Evolutionary conservation across 2,888 invertebrate species (phyloP), one percentile per base, ranked within the genome.

Genomic region (Catocala nupta): DNA sequence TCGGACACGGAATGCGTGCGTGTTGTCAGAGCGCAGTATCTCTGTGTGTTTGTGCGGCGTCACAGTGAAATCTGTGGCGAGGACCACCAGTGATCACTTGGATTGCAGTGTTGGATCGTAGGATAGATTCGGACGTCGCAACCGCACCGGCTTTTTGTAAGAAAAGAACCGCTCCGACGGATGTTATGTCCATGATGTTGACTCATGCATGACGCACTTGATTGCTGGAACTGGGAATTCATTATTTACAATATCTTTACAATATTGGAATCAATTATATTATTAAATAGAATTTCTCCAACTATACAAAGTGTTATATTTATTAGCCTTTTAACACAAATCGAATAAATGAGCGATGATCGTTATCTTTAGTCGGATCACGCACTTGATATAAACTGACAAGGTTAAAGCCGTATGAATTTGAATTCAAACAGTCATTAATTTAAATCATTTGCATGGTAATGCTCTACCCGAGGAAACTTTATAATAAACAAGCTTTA

Each of bases 71-170:
- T 90, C 90, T 88, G 89, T 88, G 87, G 77, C 86, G 78, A 82
- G 80, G 82, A 84, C 86, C 82, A 83, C 81, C 84, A 84, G 85
- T 87, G 87, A 88, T 87, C 88, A 88, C 88, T 92, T 93, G 93
- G 93, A 94, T 94, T 94, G 93, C 93, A 94, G 93, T 94, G 93
- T 90, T 90, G 92, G 92, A 92, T 93, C 80, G 78, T 89, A 87
- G 89, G 88, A 90, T 89, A 84, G 84, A 82, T 80, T 82, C 80
- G 84, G 75, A 74, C 78, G 83, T 82, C 83, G 82, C 83, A 77
- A 83, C 81, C 78, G 80, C 83, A 83, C 83, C 84, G 82, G 78
- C 79, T 88, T 89, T 88, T 89, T 89, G 90, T 91, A 89, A 91
- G 89, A 89, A 88, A 89, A 85, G 58, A 86, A 89, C 80, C 84